Percentiles rank a stretch among this genome's conserved stretches.
These are phyloP conservation scores for Lycodopsis pacificus DNA, from an alignment of 2,797 vertebrate genomes.

Conservation along the genomic window DNA sequence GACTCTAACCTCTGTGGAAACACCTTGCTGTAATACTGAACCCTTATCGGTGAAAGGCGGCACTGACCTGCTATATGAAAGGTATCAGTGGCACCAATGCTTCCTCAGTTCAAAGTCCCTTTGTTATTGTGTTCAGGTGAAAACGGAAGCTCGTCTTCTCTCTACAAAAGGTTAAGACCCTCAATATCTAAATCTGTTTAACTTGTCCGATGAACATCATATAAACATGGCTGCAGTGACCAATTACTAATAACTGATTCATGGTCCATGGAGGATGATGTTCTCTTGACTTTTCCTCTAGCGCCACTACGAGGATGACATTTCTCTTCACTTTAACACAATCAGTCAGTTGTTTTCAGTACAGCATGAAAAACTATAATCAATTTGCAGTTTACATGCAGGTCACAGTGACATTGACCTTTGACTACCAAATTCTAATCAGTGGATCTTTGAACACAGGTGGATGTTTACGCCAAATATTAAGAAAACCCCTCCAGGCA, in stretches of 20 bases:
- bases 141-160: not conserved
- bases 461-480: too few species aligned
- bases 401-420: too few species aligned
- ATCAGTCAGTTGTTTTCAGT: not conserved
- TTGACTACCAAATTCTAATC: too few species aligned
- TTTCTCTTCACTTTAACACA: not conserved
- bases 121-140: not conserved
- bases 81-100: not conserved
- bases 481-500: too few species aligned
- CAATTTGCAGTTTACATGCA: too few species aligned
- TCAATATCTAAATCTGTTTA: not conserved
- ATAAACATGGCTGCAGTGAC: not conserved
- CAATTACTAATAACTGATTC: not conserved
- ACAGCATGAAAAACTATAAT: not conserved
- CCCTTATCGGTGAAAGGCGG: too few species aligned
- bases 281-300: not conserved
- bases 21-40: not conserved
- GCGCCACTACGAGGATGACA: not conserved
- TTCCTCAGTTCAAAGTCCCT: not conserved
- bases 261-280: too few species aligned
- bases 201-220: not conserved
- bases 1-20: not conserved
- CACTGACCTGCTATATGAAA: not conserved
- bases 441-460: too few species aligned
- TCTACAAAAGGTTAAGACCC: not conserved